These are phyloP conservation scores for Gymnodraco acuticeps DNA, from an alignment of 2,797 vertebrate genomes.

Conservation along the genomic window DNA sequence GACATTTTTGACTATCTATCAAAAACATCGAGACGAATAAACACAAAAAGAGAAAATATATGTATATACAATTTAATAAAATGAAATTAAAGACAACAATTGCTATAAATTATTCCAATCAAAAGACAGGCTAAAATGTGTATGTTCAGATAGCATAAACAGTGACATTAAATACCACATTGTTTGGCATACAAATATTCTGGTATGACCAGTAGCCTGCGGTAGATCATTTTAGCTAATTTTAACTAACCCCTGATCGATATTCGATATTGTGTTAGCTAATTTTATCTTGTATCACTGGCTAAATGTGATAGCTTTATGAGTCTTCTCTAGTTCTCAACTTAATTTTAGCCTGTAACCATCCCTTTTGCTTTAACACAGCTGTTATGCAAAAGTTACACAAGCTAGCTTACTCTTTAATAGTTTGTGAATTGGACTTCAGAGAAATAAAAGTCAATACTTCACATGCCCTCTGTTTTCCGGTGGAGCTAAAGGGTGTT, in stretches of 20 bases:
- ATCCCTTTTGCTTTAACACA: neutral
- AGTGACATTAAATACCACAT: neutral
- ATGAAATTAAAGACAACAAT: too few species aligned
- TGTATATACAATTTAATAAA: too few species aligned
- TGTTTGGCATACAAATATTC: neutral
- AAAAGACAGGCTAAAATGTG: too few species aligned
- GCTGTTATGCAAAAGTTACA: neutral
- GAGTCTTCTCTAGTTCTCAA: neutral
- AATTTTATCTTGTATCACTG: neutral
- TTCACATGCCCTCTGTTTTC: neutral
- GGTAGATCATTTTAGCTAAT: slow-evolving; percentile 12
- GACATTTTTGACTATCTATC: too few species aligned
- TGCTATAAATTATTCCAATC: too few species aligned
- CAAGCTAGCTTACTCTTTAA: neutral
- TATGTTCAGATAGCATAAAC: neutral
- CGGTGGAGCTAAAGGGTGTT: neutral
- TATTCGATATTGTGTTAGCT: neutral
- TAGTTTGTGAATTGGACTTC: neutral
- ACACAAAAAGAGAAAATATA: too few species aligned
- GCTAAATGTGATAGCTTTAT: neutral
- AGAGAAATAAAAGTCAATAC: neutral
- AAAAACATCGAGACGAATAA: too few species aligned
- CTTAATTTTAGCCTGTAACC: too few species aligned
- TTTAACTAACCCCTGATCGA: neutral
- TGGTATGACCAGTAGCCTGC: slow-evolving; percentile 3